Percentiles rank a stretch among this genome's conserved stretches.
These are phyloP conservation scores for Myrmecobius fasciatus DNA, from an alignment of 2,113 vertebrate genomes.

Conservation along the genomic window DNA sequence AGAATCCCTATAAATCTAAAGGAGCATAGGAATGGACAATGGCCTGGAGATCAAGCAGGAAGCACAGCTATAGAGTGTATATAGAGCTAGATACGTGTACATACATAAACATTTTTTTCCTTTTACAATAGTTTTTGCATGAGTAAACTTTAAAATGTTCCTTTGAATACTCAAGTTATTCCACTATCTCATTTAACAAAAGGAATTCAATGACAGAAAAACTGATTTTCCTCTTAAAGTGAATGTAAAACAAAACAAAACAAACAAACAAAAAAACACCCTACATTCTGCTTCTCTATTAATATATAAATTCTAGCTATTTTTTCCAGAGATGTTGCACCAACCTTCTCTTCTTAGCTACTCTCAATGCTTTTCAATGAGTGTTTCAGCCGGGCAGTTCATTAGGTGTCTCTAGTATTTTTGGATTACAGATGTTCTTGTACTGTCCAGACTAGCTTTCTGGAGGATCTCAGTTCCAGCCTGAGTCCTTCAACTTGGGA, in stretches of 20 bases:
- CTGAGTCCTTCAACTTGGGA: no score
- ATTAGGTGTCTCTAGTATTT: constrained; percentile 3
- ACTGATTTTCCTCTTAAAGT: not conserved
- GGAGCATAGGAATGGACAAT: not conserved
- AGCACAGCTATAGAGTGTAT: not conserved
- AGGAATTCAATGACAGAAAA: not conserved
- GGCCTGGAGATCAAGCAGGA: not conserved
- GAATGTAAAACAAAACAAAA: not conserved
- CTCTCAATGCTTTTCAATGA: constrained; percentile 38
- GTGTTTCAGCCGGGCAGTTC: constrained; percentile 24
- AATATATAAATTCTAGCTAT: not conserved
- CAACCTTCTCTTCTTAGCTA: not conserved
- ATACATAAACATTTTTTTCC: not conserved
- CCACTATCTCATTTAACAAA: not conserved
- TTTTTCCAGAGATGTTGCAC: not conserved
- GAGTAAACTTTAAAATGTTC: not conserved
- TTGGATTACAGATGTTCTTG: not conserved
- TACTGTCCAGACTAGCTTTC: no score
- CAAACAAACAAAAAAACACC: not conserved
- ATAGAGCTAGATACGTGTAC: not conserved
- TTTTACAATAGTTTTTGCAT: not conserved
- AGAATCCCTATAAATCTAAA: not conserved
- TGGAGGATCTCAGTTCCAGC: no score
- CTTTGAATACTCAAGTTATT: constrained; percentile 15
- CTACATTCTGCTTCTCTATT: not conserved